Percentiles rank a stretch among this genome's conserved stretches.
These are phyloP conservation scores for Candoia aspera DNA, from an alignment of 2,113 vertebrate species.

Conservation along the genomic window DNA sequence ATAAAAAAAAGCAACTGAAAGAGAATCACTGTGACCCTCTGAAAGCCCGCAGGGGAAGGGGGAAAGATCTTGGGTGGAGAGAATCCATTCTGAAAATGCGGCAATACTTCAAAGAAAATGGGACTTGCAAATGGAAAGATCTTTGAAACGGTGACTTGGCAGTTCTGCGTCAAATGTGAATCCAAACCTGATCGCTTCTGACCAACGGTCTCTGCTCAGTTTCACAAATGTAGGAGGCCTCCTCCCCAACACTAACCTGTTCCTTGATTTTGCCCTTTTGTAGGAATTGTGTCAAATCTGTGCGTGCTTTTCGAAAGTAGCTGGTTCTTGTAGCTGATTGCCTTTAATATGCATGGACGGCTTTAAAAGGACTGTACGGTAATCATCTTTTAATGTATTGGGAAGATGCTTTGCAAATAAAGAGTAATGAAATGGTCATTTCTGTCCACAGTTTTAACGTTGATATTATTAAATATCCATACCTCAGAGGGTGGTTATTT, in stretches of 20 bases:
- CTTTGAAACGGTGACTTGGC: not conserved
- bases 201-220: not conserved
- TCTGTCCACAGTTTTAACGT: not conserved
- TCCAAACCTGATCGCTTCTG: not conserved
- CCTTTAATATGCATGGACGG: constrained; percentile 26
- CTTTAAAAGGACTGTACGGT: constrained; percentile 15
- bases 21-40: not conserved
- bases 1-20: not conserved
- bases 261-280: not conserved
- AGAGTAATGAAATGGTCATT: not conserved
- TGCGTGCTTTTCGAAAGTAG: constrained; percentile 2
- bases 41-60: not conserved
- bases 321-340: not conserved
- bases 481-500: not conserved
- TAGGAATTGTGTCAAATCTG: not conserved
- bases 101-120: not conserved
- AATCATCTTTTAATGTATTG: constrained; percentile 11
- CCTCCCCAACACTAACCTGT: not conserved
- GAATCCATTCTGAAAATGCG: not conserved
- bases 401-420: constrained; percentile 21
- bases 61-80: not conserved
- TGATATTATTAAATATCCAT: not conserved
- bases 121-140: not conserved
- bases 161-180: not conserved
- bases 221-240: not conserved